Conservation (phyloP, 1,140 invertebrate species). For the Drosophila gunungcola region DNA sequence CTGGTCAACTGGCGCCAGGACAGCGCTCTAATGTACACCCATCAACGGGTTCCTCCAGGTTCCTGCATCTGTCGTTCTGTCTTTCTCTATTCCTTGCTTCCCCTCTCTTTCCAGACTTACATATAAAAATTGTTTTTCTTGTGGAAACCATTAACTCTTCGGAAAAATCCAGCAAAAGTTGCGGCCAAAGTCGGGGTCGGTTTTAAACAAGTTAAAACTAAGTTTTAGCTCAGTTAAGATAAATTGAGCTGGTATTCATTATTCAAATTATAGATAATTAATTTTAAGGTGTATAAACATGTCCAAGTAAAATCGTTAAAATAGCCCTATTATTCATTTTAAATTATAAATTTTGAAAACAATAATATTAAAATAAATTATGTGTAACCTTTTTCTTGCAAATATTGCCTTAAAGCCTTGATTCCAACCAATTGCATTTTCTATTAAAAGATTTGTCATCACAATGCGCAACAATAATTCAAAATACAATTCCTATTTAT, state of each 20-base stretch:
- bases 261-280: background rate
- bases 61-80: conserved; percentile 12
- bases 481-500: background rate
- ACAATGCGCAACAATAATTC: background rate
- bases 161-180: conserved; percentile 1
- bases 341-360: too few relatives aligned
- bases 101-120: background rate
- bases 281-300: background rate
- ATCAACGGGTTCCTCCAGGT: conserved; percentile 32
- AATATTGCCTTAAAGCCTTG: too few relatives aligned
- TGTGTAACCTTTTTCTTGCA: too few relatives aligned
- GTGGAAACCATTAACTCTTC: conserved; percentile 6
- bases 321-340: too few relatives aligned
- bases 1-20: conserved; percentile 51
- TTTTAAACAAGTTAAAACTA: conserved; percentile 1
- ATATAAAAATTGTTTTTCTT: background rate
- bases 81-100: background rate
- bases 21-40: conserved; percentile 43
- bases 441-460: background rate
- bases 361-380: background rate
- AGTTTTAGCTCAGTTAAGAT: background rate
- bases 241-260: background rate
- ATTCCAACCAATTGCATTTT: background rate
- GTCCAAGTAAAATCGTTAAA: too few relatives aligned
- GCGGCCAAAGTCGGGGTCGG: conserved; percentile 27